Conservation (phyloP, 2,888 invertebrate species). For the Dexiosoma caninum region DNA sequence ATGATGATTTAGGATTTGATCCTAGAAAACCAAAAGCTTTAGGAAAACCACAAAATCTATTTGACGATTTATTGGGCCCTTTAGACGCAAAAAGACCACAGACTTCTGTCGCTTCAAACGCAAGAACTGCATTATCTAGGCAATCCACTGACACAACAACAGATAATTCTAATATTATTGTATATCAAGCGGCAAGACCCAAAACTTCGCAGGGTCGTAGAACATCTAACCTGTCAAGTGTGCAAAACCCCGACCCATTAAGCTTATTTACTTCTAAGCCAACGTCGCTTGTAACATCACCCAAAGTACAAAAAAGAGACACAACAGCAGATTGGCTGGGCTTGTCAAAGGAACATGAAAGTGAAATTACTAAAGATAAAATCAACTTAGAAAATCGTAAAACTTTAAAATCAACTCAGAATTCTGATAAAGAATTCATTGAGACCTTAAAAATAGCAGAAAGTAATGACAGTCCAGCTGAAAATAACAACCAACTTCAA, state of each 20-base stretch:
- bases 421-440: constrained; percentile 26
- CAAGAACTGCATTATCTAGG: constrained; percentile 71
- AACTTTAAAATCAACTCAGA: constrained; percentile 24
- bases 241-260: constrained; percentile 68
- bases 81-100: constrained; percentile 69
- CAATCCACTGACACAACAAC: constrained; percentile 77
- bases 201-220: constrained; percentile 74
- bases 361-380: constrained; percentile 17
- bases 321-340: constrained; percentile 76
- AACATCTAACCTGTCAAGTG: constrained; percentile 70
- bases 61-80: constrained; percentile 71
- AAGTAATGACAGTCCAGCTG: constrained; percentile 17
- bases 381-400: constrained; percentile 61
- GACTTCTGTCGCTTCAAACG: constrained; percentile 60
- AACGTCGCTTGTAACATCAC: constrained; percentile 67
- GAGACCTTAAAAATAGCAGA: constrained; percentile 66
- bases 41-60: constrained; percentile 70
- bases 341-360: constrained; percentile 67
- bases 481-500: neutral
- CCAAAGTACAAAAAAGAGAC: constrained; percentile 70
- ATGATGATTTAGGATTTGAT: constrained; percentile 77
- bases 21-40: constrained; percentile 75
- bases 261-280: constrained; percentile 68
- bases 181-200: constrained; percentile 68
- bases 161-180: constrained; percentile 71